Conservation (phyloP, 2,888 invertebrate species). For the Orgyia antiqua region DNA sequence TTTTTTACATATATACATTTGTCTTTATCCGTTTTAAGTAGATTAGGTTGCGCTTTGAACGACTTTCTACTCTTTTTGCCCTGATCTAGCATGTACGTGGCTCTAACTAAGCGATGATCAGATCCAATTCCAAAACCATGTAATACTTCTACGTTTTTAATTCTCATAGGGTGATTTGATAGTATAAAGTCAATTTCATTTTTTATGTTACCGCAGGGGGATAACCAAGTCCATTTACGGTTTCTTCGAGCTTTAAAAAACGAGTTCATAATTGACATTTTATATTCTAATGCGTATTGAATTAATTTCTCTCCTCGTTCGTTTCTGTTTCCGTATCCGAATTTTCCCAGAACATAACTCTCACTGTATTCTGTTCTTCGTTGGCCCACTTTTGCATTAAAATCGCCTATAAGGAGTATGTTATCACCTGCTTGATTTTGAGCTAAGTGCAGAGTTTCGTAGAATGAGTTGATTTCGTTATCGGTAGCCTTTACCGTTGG, state of each 20-base stretch:
- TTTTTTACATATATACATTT: background rate
- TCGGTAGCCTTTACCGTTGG: background rate
- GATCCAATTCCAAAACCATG: background rate
- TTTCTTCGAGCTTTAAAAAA: background rate
- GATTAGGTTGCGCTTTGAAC: background rate
- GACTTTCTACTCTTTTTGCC: background rate
- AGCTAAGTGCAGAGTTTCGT: too few species aligned
- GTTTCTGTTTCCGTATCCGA: conserved; percentile 15
- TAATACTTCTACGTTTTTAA: background rate
- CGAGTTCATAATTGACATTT: background rate
- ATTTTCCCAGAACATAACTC: conserved; percentile 7
- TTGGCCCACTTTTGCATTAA: conserved; percentile 17
- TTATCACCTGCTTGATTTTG: conserved; percentile 1
- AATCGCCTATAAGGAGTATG: conserved; percentile 17
- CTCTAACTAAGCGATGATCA: conserved; percentile 1
- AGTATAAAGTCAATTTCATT: conserved; percentile 5
- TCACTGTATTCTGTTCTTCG: conserved; percentile 3
- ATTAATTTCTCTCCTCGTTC: conserved; percentile 2
- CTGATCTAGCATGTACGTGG: background rate
- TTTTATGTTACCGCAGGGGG: background rate
- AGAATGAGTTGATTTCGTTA: too few species aligned
- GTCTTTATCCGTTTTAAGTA: background rate
- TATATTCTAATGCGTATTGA: conserved; percentile 1
- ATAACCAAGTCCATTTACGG: conserved; percentile 4
- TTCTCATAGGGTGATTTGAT: background rate